Evolutionary conservation across 1,140 invertebrate species (phyloP).

Genomic region (Cyrtorhinus lividipennis): DNA sequence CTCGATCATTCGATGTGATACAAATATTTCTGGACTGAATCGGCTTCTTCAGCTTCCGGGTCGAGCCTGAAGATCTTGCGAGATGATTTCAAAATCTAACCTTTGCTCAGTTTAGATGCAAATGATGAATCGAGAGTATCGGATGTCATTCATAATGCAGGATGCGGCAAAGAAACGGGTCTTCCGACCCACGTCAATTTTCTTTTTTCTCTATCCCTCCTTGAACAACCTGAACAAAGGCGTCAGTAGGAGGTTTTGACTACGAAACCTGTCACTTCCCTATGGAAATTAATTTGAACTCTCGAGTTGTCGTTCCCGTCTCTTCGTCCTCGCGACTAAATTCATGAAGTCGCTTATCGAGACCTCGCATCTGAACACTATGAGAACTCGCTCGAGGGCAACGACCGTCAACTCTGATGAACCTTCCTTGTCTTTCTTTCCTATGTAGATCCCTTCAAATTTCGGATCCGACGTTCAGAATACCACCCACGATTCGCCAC

Average conservation of each 20-base stretch:
- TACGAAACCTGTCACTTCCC: not conserved
- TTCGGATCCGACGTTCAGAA: too few species aligned
- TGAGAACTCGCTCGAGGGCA: not conserved
- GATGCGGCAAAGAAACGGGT: not conserved
- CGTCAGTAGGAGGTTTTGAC: not conserved
- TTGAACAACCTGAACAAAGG: too few species aligned
- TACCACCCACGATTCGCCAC: too few species aligned
- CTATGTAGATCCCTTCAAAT: not conserved
- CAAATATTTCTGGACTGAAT: too few species aligned
- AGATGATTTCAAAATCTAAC: too few species aligned
- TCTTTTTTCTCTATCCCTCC: too few species aligned
- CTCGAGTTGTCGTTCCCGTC: not conserved
- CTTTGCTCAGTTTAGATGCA: too few species aligned
- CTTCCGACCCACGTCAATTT: not conserved
- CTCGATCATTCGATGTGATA: too few species aligned
- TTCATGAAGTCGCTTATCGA: not conserved
- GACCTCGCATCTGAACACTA: not conserved
- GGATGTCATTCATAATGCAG: not conserved
- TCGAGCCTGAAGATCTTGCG: too few species aligned
- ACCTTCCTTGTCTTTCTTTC: not conserved
- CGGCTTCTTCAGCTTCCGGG: too few species aligned
- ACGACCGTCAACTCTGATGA: not conserved
- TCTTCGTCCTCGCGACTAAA: not conserved
- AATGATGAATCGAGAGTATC: not conserved
- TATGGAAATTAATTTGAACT: not conserved